These are phyloP conservation scores for Gryon sp. DNA, from an alignment of 1,140 invertebrate genomes.

Conservation along the genomic window DNA sequence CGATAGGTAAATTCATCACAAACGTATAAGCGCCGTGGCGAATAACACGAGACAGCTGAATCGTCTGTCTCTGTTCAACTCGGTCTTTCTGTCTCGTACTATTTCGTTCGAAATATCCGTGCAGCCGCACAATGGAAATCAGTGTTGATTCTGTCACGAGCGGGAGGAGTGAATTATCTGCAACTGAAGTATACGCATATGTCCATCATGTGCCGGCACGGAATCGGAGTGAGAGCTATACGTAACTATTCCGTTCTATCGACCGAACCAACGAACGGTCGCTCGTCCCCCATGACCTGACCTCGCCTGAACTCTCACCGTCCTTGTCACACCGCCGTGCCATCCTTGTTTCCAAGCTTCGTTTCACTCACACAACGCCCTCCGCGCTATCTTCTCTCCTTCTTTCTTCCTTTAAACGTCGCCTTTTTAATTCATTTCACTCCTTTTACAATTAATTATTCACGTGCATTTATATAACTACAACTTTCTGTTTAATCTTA, in stretches of 20 bases:
- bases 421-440: not conserved
- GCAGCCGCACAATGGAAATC: slow-evolving; percentile 10
- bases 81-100: too few species aligned
- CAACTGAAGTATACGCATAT: slow-evolving; percentile 46
- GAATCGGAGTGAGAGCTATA: slow-evolving; percentile 39
- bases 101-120: too few species aligned
- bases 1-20: too few species aligned
- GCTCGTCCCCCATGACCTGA: slow-evolving; percentile 78
- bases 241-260: slow-evolving; percentile 69
- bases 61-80: too few species aligned
- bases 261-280: slow-evolving; percentile 69
- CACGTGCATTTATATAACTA: too few species aligned
- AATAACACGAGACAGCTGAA: too few species aligned
- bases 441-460: not conserved
- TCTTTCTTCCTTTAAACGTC: slow-evolving; percentile 10
- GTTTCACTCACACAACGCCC: slow-evolving; percentile 9
- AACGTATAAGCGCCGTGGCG: too few species aligned
- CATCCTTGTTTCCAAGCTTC: slow-evolving; percentile 7
- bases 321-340: slow-evolving; percentile 26
- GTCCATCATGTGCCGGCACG: slow-evolving; percentile 41
- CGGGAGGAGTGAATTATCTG: slow-evolving; percentile 42
- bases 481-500: too few species aligned
- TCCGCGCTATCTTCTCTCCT: slow-evolving; percentile 54
- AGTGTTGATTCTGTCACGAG: slow-evolving; percentile 28
- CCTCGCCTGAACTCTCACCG: slow-evolving; percentile 75